Conservation (phyloP, 2,113 vertebrate species). For the Hippoglossus stenolepis region DNA sequence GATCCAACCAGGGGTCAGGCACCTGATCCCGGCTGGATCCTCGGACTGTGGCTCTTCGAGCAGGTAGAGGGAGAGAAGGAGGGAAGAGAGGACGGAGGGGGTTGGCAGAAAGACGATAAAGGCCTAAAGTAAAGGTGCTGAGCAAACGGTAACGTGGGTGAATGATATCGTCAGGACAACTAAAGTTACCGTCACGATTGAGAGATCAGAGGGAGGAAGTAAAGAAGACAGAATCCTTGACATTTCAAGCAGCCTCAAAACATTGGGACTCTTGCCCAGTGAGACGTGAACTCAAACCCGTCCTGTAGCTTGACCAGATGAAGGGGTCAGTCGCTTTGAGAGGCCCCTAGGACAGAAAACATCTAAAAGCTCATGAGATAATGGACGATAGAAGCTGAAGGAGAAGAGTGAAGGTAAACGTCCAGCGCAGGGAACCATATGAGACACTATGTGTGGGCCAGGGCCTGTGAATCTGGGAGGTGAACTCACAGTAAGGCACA, state of each 20-base stretch:
- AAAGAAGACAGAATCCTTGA: background rate
- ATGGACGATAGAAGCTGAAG: conserved; percentile 14
- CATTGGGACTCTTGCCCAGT: background rate
- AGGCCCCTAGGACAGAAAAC: background rate
- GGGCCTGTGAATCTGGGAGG: conserved; percentile 66
- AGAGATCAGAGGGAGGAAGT: background rate
- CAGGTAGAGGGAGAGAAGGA: background rate
- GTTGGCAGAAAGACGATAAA: conserved; percentile 36
- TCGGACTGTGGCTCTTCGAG: too few species aligned
- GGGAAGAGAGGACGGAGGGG: background rate
- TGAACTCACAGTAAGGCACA: conserved; percentile 83
- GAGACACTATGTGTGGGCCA: conserved; percentile 31
- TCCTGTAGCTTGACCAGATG: conserved; percentile 32
- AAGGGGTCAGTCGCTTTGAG: background rate
- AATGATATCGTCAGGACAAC: background rate
- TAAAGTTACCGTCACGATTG: background rate
- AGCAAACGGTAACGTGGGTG: conserved; percentile 10
- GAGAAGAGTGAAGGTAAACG: background rate
- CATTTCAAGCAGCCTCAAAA: background rate
- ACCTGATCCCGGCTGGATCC: too few species aligned
- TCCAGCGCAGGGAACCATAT: background rate
- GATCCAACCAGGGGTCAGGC: too few species aligned
- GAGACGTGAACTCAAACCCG: background rate
- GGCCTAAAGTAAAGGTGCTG: conserved; percentile 8
- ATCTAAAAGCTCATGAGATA: background rate